Conservation (phyloP, 2,113 vertebrate species). For the Bubo bubo region DNA sequence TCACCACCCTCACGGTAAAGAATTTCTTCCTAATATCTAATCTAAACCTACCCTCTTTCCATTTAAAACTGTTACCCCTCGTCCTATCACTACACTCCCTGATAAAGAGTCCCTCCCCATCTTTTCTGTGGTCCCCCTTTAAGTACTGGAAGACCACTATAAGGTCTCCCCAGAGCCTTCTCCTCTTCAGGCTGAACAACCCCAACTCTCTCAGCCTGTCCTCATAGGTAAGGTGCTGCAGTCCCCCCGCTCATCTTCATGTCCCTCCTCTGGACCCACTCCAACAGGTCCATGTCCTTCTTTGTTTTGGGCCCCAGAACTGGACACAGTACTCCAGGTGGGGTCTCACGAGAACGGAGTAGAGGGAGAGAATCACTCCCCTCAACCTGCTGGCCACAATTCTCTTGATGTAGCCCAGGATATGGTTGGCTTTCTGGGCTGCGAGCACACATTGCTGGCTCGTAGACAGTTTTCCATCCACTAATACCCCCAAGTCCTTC, state of each 20-base stretch:
- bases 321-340: no score
- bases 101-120: not conserved
- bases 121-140: not conserved
- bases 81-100: not conserved
- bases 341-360: not conserved
- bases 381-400: no score
- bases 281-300: no score
- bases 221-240: not conserved
- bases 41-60: not conserved
- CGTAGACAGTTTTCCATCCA: no score
- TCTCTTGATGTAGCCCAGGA: no score
- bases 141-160: not conserved
- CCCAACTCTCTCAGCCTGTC: not conserved
- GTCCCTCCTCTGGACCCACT: not conserved
- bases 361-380: no score
- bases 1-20: no score
- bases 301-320: not conserved
- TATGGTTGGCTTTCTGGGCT: no score
- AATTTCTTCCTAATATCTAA: not conserved
- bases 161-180: not conserved
- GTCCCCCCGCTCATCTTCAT: accelerated
- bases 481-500: not conserved
- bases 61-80: not conserved
- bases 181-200: not conserved
- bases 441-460: no score